Percentiles rank a stretch among this genome's conserved stretches.
These are phyloP conservation scores for Cepphus grylle DNA, from an alignment of 2,113 vertebrate species.

Conservation along the genomic window DNA sequence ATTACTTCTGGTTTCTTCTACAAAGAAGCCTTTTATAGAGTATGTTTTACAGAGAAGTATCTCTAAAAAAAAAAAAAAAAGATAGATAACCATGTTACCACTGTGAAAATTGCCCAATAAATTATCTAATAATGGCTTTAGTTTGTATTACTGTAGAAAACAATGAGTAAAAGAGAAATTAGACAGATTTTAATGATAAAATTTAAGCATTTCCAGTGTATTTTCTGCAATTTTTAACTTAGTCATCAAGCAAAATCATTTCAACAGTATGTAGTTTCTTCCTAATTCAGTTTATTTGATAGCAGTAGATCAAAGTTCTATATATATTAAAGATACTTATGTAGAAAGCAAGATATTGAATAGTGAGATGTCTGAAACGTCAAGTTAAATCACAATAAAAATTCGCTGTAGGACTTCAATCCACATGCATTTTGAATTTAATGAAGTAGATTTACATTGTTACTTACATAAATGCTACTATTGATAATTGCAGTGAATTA, in stretches of 20 bases:
- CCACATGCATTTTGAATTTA: background rate
- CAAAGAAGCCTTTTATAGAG: background rate
- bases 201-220: background rate
- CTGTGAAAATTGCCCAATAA: background rate
- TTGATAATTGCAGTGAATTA: background rate
- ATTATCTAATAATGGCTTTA: background rate
- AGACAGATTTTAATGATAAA: background rate
- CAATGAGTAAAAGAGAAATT: background rate
- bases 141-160: background rate
- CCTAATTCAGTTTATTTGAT: background rate
- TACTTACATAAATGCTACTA: background rate
- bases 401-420: background rate
- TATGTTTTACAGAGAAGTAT: background rate
- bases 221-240: background rate
- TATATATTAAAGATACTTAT: background rate
- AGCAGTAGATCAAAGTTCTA: background rate
- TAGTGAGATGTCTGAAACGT: background rate
- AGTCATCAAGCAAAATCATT: background rate
- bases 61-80: background rate
- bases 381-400: background rate
- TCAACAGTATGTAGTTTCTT: background rate
- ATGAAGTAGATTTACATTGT: background rate
- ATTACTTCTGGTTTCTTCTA: background rate
- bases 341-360: background rate
- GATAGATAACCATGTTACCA: background rate